Conservation (phyloP, 2,888 invertebrate species). For the Corbicula japonica region DNA sequence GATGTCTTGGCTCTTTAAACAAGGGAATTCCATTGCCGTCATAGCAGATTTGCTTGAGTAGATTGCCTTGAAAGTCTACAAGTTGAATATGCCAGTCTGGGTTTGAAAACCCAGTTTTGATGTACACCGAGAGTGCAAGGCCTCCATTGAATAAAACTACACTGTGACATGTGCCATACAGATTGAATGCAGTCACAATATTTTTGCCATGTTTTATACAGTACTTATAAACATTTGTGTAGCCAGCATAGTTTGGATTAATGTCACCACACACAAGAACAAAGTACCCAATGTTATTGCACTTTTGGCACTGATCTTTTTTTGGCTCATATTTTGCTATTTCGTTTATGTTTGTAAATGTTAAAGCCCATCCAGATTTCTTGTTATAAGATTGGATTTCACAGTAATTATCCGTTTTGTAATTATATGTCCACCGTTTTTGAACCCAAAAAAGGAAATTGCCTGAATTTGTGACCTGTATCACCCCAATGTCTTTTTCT, state of each 20-base stretch:
- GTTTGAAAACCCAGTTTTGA: not conserved
- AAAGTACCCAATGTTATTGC: not conserved
- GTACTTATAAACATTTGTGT: not conserved
- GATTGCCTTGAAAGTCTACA: not conserved
- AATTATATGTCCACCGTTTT: too few relatives aligned
- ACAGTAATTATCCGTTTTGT: too few relatives aligned
- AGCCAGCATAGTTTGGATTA: not conserved
- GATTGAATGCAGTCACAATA: not conserved
- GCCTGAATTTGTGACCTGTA: not conserved
- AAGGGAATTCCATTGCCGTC: not conserved
- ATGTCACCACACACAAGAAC: not conserved
- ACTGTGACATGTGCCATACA: not conserved
- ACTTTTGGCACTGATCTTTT: too few relatives aligned
- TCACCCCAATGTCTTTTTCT: not conserved
- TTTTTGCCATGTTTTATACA: not conserved
- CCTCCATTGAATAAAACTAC: not conserved
- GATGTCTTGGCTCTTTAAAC: not conserved
- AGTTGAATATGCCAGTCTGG: conserved; percentile 1
- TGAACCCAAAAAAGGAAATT: not conserved
- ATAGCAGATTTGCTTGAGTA: not conserved
- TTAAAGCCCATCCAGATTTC: too few relatives aligned
- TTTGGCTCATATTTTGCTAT: too few relatives aligned
- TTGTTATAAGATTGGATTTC: too few relatives aligned
- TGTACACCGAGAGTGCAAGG: not conserved
- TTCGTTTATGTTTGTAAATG: too few relatives aligned